These are phyloP conservation scores for Ypsolopha sequella DNA, from an alignment of 2,888 invertebrate species.

Conservation along the genomic window DNA sequence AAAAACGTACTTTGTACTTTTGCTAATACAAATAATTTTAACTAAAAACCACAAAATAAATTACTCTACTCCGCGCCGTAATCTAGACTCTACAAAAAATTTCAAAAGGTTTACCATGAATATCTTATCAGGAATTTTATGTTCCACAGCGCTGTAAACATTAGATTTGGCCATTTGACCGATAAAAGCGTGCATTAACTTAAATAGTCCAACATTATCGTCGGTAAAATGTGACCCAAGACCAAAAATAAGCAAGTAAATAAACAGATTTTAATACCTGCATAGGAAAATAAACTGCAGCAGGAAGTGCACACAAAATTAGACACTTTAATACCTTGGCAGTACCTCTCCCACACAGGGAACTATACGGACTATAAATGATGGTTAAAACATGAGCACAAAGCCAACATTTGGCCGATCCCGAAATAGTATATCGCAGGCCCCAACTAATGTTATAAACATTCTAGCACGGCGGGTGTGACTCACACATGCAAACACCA, in stretches of 20 bases:
- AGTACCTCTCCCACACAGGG: constrained; percentile 15
- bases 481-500: constrained; percentile 36
- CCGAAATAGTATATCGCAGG: constrained; percentile 62
- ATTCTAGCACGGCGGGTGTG: constrained; percentile 33
- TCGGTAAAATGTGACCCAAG: not conserved
- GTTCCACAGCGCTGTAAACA: constrained; percentile 26
- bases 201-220: constrained; percentile 4
- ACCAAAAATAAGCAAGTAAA: not conserved
- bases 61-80: too few relatives aligned
- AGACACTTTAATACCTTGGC: constrained; percentile 14
- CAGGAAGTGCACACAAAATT: not conserved
- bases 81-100: not conserved
- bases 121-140: constrained; percentile 28
- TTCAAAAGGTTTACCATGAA: not conserved
- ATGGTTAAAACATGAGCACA: constrained; percentile 42
- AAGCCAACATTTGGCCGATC: constrained; percentile 58
- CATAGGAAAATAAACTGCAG: not conserved
- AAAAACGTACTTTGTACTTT: too few relatives aligned
- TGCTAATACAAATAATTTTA: too few relatives aligned
- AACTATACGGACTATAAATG: constrained; percentile 25
- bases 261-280: not conserved
- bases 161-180: constrained; percentile 34
- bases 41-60: too few relatives aligned
- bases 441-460: constrained; percentile 66
- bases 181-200: constrained; percentile 28